Conservation (phyloP, 2,113 vertebrate species). For the Vanacampus margaritifer region DNA sequence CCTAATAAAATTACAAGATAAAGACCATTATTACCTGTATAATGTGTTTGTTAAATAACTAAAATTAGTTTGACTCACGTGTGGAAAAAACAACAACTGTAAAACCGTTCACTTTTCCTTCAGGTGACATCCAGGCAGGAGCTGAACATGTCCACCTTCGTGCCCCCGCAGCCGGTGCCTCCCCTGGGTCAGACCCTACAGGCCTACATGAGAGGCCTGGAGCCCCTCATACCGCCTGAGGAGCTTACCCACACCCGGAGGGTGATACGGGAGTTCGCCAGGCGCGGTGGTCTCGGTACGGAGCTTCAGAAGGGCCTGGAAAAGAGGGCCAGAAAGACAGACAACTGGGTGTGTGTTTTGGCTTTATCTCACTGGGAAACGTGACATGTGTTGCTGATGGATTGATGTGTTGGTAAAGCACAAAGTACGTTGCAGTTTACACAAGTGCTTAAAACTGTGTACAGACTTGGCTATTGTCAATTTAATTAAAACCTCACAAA, state of each 20-base stretch:
- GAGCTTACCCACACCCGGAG: constrained; percentile 74
- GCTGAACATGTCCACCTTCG: constrained; percentile 48
- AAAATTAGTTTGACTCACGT: background rate
- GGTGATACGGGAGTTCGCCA: constrained; percentile 71
- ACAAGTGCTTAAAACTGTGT: background rate
- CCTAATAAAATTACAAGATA: background rate
- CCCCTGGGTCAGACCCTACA: constrained; percentile 71
- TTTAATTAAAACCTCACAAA: no score
- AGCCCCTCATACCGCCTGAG: constrained; percentile 75
- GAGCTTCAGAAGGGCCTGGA: constrained; percentile 73
- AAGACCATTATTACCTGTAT: background rate
- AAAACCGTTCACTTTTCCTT: background rate
- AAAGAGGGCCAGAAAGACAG: constrained; percentile 62
- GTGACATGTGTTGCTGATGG: constrained; percentile 3
- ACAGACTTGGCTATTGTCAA: no score
- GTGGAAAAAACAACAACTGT: background rate
- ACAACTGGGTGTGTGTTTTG: constrained; percentile 76
- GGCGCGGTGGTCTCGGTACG: constrained; percentile 63
- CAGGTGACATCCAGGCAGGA: constrained; percentile 56
- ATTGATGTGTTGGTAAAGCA: background rate
- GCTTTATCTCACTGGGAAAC: background rate
- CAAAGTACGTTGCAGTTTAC: no score
- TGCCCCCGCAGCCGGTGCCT: constrained; percentile 75
- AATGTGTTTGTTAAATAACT: background rate
- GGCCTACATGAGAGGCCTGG: constrained; percentile 73